Percentiles rank a stretch among this genome's conserved stretches.
Evolutionary conservation across 2,888 invertebrate species (phyloP).

Genomic region (Hesperia comma): DNA sequence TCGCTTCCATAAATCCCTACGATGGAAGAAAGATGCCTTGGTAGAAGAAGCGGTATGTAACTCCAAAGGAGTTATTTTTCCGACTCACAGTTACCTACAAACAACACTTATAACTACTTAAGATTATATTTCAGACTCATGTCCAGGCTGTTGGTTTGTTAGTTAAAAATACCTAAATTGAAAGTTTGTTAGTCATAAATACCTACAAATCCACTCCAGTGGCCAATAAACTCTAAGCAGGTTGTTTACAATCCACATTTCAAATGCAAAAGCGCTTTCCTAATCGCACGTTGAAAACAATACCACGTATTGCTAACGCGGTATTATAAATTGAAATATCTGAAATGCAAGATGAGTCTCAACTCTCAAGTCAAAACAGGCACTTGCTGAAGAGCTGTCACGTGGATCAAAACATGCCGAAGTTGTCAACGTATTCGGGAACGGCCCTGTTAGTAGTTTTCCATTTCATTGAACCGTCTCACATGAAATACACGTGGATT

Average conservation of each 20-base stretch:
- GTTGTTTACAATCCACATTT: neutral
- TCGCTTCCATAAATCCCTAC: too few species aligned
- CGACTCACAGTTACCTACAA: too few species aligned
- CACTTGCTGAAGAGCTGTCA: slow-evolving; percentile 40
- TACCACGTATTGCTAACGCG: slow-evolving; percentile 13
- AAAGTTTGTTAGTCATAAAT: too few species aligned
- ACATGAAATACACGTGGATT: neutral
- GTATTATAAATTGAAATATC: slow-evolving; percentile 44
- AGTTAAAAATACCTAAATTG: too few species aligned
- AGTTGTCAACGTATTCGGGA: neutral
- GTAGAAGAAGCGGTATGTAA: too few species aligned
- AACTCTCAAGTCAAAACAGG: slow-evolving; percentile 37
- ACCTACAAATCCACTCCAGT: too few species aligned
- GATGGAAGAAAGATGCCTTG: too few species aligned
- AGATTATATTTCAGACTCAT: too few species aligned
- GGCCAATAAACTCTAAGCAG: neutral
- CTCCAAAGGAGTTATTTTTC: too few species aligned
- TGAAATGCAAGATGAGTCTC: slow-evolving; percentile 38
- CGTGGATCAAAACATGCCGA: slow-evolving; percentile 44
- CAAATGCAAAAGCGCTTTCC: slow-evolving; percentile 19
- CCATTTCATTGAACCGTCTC: neutral
- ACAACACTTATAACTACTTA: too few species aligned
- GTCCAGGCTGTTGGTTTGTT: too few species aligned
- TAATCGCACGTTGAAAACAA: slow-evolving; percentile 26
- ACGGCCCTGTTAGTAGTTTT: slow-evolving; percentile 3